Evolutionary conservation across 2,888 invertebrate genomes (phyloP).

Genomic region (Alloscopus bannaensis): DNA sequence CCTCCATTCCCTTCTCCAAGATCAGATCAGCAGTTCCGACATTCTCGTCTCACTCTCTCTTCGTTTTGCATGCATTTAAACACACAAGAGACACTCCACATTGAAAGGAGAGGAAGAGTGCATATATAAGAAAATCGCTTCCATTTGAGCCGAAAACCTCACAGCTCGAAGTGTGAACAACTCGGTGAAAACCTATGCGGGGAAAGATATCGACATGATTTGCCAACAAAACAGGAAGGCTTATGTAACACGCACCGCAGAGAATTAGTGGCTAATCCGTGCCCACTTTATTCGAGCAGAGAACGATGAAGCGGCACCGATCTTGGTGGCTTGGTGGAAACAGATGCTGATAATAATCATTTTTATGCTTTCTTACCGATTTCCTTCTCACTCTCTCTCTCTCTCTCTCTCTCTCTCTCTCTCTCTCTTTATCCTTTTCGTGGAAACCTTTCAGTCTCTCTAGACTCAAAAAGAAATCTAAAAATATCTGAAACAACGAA

Average conservation of each 20-base stretch:
- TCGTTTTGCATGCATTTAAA: constrained; percentile 16
- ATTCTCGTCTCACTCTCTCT: constrained; percentile 58
- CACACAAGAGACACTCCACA: background rate
- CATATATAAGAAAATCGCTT: constrained; percentile 41
- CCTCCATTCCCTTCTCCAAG: constrained; percentile 54
- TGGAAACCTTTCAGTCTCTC: constrained; percentile 17
- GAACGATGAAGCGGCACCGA: background rate
- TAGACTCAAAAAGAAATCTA: constrained; percentile 26
- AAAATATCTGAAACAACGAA: constrained; percentile 30
- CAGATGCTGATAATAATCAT: constrained; percentile 66
- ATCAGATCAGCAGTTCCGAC: constrained; percentile 64
- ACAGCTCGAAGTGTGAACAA: constrained; percentile 60
- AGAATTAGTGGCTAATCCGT: constrained; percentile 6
- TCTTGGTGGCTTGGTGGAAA: constrained; percentile 41
- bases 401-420: too few relatives aligned
- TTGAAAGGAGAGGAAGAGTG: background rate
- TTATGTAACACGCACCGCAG: constrained; percentile 15
- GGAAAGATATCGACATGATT: constrained; percentile 39
- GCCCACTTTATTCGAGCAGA: constrained; percentile 1
- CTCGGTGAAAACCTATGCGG: constrained; percentile 55
- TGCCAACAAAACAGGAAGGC: constrained; percentile 17
- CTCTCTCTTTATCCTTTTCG: background rate
- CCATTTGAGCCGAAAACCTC: constrained; percentile 54
- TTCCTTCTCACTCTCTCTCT: constrained; percentile 37
- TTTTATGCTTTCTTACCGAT: constrained; percentile 50